Conservation (phyloP, 2,888 invertebrate species). For the Melolontha melolontha region DNA sequence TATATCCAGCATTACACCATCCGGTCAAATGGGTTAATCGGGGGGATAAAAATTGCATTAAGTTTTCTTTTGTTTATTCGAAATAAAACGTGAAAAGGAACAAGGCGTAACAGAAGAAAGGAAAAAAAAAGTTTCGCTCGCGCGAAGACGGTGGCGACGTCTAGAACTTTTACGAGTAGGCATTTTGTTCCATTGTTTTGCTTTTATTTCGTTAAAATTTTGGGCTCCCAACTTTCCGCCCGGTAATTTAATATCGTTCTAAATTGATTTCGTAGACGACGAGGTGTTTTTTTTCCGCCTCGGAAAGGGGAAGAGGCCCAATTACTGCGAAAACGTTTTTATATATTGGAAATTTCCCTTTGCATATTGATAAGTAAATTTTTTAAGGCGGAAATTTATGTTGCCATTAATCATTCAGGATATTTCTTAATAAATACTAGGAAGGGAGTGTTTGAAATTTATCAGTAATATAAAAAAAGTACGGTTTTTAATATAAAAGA, state of each 20-base stretch:
- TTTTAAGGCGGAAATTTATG: constrained; percentile 28
- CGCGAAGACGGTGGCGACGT: constrained; percentile 17
- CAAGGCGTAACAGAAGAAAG: neutral
- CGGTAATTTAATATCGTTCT: constrained; percentile 31
- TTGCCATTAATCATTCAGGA: constrained; percentile 22
- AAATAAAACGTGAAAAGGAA: constrained; percentile 14
- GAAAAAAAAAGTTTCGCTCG: neutral
- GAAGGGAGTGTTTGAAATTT: too few species aligned
- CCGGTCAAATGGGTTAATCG: constrained; percentile 37
- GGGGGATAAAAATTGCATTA: constrained; percentile 36
- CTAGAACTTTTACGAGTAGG: constrained; percentile 27
- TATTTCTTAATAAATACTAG: neutral
- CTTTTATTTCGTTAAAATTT: constrained; percentile 37
- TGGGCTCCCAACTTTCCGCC: constrained; percentile 14
- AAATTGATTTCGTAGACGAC: constrained; percentile 29
- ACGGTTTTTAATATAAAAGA: too few species aligned
- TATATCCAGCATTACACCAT: constrained; percentile 32
- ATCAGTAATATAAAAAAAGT: too few species aligned
- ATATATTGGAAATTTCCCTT: constrained; percentile 21
- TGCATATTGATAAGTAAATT: constrained; percentile 30
- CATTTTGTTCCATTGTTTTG: constrained; percentile 32
- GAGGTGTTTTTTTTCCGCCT: neutral
- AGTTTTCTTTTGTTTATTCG: constrained; percentile 25
- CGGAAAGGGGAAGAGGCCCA: constrained; percentile 1
- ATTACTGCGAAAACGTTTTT: constrained; percentile 29